phyloP scores from a whole-genome alignment of 2,888 invertebrate genomes.

The Sinentomon sp. region DNA sequence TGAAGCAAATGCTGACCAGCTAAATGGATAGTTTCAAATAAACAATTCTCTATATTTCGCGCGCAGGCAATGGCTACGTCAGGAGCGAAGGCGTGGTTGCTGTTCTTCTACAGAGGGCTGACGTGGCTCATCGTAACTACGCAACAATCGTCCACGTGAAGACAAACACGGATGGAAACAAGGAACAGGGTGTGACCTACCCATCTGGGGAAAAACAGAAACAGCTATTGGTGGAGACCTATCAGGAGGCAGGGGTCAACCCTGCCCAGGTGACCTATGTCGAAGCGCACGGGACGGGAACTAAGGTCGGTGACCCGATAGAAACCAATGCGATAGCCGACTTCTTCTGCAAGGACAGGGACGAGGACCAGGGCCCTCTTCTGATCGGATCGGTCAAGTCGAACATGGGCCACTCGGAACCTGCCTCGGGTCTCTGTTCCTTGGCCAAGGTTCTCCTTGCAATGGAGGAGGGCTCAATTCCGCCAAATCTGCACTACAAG shows the following conservation, averaged over 20 bases:
- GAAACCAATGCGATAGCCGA: slow-evolving; percentile 85
- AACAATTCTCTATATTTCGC: not conserved
- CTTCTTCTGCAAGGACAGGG: slow-evolving; percentile 56
- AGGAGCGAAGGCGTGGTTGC: slow-evolving; percentile 65
- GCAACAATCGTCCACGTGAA: slow-evolving; percentile 63
- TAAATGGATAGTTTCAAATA: not conserved
- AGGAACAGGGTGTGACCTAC: slow-evolving; percentile 67
- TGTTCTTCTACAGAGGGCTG: slow-evolving; percentile 50
- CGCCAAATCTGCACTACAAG: slow-evolving; percentile 67
- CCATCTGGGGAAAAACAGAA: slow-evolving; percentile 57
- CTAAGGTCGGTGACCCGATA: slow-evolving; percentile 93
- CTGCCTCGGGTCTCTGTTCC: slow-evolving; percentile 56
- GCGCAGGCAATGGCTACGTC: slow-evolving; percentile 81
- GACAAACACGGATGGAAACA: slow-evolving; percentile 75
- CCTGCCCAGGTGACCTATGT: slow-evolving; percentile 66
- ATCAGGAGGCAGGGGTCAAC: slow-evolving; percentile 48
- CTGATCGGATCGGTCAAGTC: slow-evolving; percentile 89
- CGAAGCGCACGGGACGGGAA: slow-evolving; percentile 96
- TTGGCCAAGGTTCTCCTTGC: slow-evolving; percentile 72
- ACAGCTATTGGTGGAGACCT: slow-evolving; percentile 38
- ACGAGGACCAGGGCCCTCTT: slow-evolving; percentile 33
- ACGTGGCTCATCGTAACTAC: slow-evolving; percentile 47
- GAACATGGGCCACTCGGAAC: slow-evolving; percentile 96
- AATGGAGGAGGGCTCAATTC: slow-evolving; percentile 70
- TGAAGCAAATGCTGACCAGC: too few species aligned